Base-by-base conservation (phyloP, 2,797 vertebrate genomes). In the Microctenopoma stevenorrisi region DNA sequence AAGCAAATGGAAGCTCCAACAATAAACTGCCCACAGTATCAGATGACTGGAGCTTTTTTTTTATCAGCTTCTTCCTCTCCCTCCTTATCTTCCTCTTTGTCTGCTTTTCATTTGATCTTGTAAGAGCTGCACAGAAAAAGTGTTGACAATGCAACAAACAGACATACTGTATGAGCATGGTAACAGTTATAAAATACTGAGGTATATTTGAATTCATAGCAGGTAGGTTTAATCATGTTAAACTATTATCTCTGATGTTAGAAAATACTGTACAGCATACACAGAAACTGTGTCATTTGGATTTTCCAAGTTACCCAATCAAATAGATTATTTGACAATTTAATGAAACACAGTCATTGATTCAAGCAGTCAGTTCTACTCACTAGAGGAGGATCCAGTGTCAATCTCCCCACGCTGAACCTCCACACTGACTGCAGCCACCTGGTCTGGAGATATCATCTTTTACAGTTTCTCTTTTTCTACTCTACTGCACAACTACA, bases 1-100 rank as follows among this genome's bases (percentile, higher is more conserved):
- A 74, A 13, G 92, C 88, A 92, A 98, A 96, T 0, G 96, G 96
- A 69, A 96, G 93, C 85, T 97, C 95, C 6, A 86, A 88, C 91
- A 96, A 91, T 46, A 95, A 75, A 67, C 48, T 82, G 42, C 83
- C 70, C 0, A 64, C 49, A 0, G 42, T 12, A 12, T 86, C 78
- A 2, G 56, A 10, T 2, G 28, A 58, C 43, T 83, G 81, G 2
- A 76, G 60, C 15, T 77, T 84, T 54, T 83, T 89, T 78, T 81
- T 88, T 42, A 57, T 73, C 46, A 66, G 1, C 52, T 84, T 90
- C 57, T 47, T 82, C 63, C 47, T 90, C 46, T 85, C 84, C 26
- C 73, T 85, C 68, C 73, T 81, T 65, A 18, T 72, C 50, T 76
- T 86, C 44, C 48, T 81, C 46, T 61, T 89, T 14, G 40, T 47